Evolutionary conservation across 2,113 vertebrate species (phyloP), one percentile per base, ranked within the genome.

Genomic region (Planiliza haematocheilus): DNA sequence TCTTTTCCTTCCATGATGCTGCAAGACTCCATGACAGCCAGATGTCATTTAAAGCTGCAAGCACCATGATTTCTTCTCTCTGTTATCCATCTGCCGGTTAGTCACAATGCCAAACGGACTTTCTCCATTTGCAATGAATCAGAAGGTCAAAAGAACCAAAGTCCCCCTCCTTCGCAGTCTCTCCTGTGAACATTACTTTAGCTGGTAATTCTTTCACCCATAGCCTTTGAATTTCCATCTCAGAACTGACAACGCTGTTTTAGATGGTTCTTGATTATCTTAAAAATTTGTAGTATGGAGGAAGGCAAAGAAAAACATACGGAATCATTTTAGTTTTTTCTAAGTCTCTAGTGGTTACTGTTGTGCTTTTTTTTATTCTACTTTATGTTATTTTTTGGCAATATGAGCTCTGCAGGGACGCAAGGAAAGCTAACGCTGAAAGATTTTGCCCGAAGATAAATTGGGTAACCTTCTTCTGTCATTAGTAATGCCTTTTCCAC

Each of bases 361-460:
- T 74, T 60, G 45, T 64, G 9, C 58, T 46, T 55, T 49, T 62
- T 39, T 52, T 53, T 56, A 58, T 50, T 61, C 69, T 30, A 24
- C 56, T 20, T 30, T 30, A 30, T 30, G n/a, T n/a, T n/a, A n/a
- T 30, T 30, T 30, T 85, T 69, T 36, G 49, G 70, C 74, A 79
- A 76, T 82, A 51, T 65, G 59, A 10, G 45, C 80, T 92, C 82
- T 81, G 70, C 81, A 70, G 84, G 83, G 83, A 89, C 60, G 5
- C 56, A 4, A 61, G 24, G 34, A 66, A 72, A 77, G 76, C 77
- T 61, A 75, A 58, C 79, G 78, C 70, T 89, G 86, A 88, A 91
- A 93, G 89, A 85, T 92, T 93, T 92, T 50, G 87, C 89, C 87
- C 14, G 81, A 91, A 94, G 93, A 95, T 94, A 91, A 94, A 95